phyloP scores from a whole-genome alignment of 2,113 vertebrate genomes.

The Lycaon pictus region DNA sequence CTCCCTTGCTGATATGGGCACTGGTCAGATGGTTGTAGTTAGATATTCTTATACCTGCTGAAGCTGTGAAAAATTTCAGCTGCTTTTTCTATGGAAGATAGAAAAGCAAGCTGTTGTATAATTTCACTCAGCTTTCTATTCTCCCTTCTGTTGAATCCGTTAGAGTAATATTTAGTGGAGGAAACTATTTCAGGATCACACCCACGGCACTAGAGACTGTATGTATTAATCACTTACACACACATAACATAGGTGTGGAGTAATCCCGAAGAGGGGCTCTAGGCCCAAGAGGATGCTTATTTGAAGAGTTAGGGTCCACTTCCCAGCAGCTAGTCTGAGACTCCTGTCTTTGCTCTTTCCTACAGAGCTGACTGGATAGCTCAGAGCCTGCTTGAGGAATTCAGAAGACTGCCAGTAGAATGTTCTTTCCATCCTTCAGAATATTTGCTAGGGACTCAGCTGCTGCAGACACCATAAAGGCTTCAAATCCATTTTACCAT shows the following conservation, averaged over 20 bases:
- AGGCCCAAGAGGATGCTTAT: not conserved
- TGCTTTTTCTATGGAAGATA: not conserved
- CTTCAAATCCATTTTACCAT: not conserved
- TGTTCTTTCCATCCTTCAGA: not conserved
- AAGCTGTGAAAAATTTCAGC: conserved; percentile 29
- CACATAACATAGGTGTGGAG: not conserved
- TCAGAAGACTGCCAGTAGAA: not conserved
- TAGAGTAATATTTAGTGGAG: conserved; percentile 46
- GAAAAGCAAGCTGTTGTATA: not conserved
- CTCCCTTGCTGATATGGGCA: not conserved
- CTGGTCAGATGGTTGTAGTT: not conserved
- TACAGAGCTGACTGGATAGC: not conserved
- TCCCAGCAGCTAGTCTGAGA: not conserved
- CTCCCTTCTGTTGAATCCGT: conserved; percentile 21
- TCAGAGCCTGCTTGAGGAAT: not conserved
- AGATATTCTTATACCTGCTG: not conserved
- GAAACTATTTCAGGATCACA: conserved; percentile 55
- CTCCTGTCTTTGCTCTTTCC: not conserved
- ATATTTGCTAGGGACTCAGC: not conserved
- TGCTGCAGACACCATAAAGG: not conserved
- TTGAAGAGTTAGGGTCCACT: not conserved
- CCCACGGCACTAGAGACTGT: not conserved
- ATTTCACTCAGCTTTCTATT: conserved; percentile 46
- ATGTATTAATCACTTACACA: not conserved
- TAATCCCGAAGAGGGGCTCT: not conserved